Evolutionary conservation across 2,113 vertebrate species (phyloP).

Genomic region (Amia ocellicauda): DNA sequence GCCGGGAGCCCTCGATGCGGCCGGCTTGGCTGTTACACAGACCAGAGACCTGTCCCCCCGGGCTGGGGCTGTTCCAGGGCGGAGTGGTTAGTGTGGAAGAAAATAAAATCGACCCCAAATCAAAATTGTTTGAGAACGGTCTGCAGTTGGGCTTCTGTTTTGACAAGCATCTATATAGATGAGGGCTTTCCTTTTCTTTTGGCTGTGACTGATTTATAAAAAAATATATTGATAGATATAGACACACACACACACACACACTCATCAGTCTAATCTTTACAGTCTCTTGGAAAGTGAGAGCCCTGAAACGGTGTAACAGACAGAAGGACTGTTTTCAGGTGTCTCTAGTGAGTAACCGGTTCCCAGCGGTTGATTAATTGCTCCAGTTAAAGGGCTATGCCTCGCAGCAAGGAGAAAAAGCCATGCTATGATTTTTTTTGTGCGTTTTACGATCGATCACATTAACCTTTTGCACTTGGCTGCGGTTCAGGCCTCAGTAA

Average conservation of each 20-base stretch:
- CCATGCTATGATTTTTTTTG: slow-evolving; percentile 8
- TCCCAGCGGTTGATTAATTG: slow-evolving; percentile 22
- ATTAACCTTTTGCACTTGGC: slow-evolving; percentile 13
- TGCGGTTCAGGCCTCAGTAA: slow-evolving; percentile 1
- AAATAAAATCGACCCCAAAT: background rate
- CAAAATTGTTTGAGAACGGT: background rate
- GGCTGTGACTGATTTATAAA: no score
- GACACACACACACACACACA: no score
- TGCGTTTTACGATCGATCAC: slow-evolving; percentile 5
- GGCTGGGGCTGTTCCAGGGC: no score
- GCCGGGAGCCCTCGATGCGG: background rate
- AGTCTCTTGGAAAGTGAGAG: background rate
- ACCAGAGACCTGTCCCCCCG: background rate
- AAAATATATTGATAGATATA: no score
- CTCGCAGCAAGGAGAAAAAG: slow-evolving; percentile 13
- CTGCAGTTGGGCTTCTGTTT: background rate
- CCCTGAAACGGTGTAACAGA: background rate
- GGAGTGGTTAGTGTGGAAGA: background rate
- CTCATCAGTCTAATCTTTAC: slow-evolving; percentile 12
- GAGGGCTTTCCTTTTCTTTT: slow-evolving; percentile 20
- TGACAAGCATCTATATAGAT: slow-evolving; percentile 24
- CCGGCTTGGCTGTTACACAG: background rate
- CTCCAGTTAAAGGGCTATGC: slow-evolving; percentile 9
- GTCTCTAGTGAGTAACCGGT: slow-evolving; percentile 12
- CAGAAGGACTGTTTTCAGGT: slow-evolving; percentile 5